Evolutionary conservation across 2,888 invertebrate genomes (phyloP), one percentile per base, ranked within the genome.

Genomic region (Chrysomela aeneicollis): DNA sequence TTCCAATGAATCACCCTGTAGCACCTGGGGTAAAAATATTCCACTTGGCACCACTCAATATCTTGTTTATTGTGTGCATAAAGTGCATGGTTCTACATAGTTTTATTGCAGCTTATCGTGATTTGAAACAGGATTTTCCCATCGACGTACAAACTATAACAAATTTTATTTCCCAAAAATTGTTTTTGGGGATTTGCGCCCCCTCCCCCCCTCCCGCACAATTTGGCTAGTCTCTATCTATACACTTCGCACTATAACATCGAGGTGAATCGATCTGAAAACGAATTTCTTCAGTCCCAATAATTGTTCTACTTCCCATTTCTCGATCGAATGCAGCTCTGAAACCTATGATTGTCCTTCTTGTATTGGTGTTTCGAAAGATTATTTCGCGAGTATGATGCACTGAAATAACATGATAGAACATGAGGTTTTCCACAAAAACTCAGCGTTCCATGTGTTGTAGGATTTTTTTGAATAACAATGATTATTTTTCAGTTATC

Each of bases 241-340:
- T n/a, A 76, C 76, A 78, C 74, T 72, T 76, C 78, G 79, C 80
- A 81, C 78, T 78, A 81, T 5, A 3, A 79, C 80, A 80, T 78
- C 76, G 78, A 80, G 73, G 61, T 66, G 67, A 47, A 71, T 72
- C 71, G 61, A 26, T 26, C 26, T 26, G 6, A 3, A 6, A 26
- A 5, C 26, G 26, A 26, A 5, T 26, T 6, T 5, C 26, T 6
- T 26, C 26, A n/a, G n/a, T n/a, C n/a, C n/a, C n/a, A n/a, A n/a
- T 6, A 26, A 3, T 26, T 26, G 26, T 26, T 6, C 6, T 26
- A 26, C 4, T 26, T 26, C 6, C 26, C 26, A 26, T n/a, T n/a
- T n/a, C n/a, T n/a, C n/a, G n/a, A n/a, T n/a, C n/a, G n/a, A n/a
- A n/a, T n/a, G n/a, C n/a, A 67, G 63, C 69, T 70, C 71, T 71